Evolutionary conservation across 2,888 invertebrate genomes (phyloP).

Genomic region (Macrophya alboannulata): DNA sequence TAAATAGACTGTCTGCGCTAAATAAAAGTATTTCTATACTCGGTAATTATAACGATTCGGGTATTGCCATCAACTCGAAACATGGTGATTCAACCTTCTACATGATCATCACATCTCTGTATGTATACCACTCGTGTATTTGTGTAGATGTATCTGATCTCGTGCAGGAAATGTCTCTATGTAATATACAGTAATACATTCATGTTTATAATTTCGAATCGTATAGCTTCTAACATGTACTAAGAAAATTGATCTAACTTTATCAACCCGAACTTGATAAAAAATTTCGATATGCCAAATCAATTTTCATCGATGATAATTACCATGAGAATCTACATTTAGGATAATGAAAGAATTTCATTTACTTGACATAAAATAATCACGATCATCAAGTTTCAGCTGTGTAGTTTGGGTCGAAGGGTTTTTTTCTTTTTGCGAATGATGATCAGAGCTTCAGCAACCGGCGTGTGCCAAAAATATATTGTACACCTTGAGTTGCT

Average conservation of each 20-base stretch:
- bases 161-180: neutral
- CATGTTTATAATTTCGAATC: too few relatives aligned
- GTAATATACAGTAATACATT: neutral
- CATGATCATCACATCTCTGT: neutral
- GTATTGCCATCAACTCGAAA: constrained; percentile 30
- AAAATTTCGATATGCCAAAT: neutral
- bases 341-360: neutral
- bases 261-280: too few relatives aligned
- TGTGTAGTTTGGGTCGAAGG: neutral
- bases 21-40: constrained; percentile 67
- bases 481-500: neutral
- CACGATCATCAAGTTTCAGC: neutral
- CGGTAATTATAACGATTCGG: constrained; percentile 69
- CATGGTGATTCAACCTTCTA: constrained; percentile 10
- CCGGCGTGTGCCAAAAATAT: neutral
- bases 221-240: too few relatives aligned
- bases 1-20: constrained; percentile 70
- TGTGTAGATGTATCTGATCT: neutral
- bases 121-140: neutral
- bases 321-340: neutral
- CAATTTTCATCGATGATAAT: neutral
- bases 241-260: too few relatives aligned
- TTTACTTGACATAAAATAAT: neutral
- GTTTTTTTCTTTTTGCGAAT: neutral
- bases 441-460: neutral